Evolutionary conservation across 2,113 vertebrate genomes (phyloP), one percentile per base, ranked within the genome.

Genomic region (Notarius lentiginosus): DNA sequence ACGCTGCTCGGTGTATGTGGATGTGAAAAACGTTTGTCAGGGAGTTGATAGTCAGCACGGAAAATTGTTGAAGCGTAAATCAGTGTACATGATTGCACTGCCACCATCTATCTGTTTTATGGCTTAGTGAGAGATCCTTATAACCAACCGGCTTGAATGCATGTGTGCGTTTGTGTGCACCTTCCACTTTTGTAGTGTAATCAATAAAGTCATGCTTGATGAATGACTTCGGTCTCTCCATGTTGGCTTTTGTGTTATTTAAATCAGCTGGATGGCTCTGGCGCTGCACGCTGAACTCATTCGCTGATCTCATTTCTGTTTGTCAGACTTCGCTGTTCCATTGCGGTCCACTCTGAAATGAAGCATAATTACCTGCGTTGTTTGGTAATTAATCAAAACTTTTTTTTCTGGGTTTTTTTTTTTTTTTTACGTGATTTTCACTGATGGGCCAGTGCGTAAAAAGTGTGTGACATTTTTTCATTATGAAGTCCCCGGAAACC

Each of bases 51-150:
- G 86, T 87, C 72, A 83, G 81, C 72, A 77, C 27, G 49, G 85
- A 60, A 75, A 87, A 22, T 68, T 84, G 73, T 20, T 84, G 60
- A 79, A 79, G 81, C 17, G 30, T 87, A 87, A 77, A 79, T 84
- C 89, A 82, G 76, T 72, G 68, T 82, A 85, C 85, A 85, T 87
- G 86, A 87, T 86, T 88, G 82, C 85, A 79, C 85, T 87, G 87
- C 88, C 86, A 87, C 86, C 86, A 68, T 87, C 81, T 84, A 84
- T 83, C 81, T 5, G 22, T 84, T 83, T 84, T 83, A 87, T 63
- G 27, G 73, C 61, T 49, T 61, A 34, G 81, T 14, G 30, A 56
- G 72, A 87, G 79, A 68, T n/a, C 61, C 81, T 76, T 60, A 84
- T 84, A 87, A 68, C 30, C 10, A 47, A 51, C 20, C 68, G 58